phyloP scores from a whole-genome alignment of 2,888 invertebrate genomes.

The Melanostoma scalare region DNA sequence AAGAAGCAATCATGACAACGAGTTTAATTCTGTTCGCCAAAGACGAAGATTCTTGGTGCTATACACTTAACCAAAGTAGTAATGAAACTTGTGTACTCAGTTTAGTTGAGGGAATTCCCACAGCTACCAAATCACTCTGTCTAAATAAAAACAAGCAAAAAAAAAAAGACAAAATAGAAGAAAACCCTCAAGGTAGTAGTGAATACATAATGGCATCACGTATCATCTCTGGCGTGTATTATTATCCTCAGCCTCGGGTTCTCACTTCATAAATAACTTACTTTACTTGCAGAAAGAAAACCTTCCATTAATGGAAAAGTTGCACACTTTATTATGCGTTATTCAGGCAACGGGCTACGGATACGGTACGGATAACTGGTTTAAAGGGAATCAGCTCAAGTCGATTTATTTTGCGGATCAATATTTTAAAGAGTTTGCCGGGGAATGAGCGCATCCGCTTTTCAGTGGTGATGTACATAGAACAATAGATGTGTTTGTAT shows the following conservation, averaged over 20 bases:
- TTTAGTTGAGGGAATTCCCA: constrained; percentile 32
- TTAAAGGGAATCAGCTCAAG: constrained; percentile 17
- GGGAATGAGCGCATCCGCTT: not conserved
- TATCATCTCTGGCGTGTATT: constrained; percentile 66
- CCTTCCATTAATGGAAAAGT: constrained; percentile 20
- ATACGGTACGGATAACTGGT: constrained; percentile 5
- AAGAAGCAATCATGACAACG: constrained; percentile 69
- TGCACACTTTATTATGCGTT: constrained; percentile 1
- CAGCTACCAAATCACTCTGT: constrained; percentile 24
- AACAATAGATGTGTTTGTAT: constrained; percentile 8
- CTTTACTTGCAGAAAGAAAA: constrained; percentile 3
- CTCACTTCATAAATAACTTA: constrained; percentile 68
- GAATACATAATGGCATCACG: constrained; percentile 70
- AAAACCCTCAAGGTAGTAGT: constrained; percentile 56
- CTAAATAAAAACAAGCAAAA: not conserved
- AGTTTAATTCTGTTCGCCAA: constrained; percentile 48
- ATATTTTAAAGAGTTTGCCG: constrained; percentile 51
- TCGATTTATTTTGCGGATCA: constrained; percentile 46
- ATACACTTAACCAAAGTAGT: constrained; percentile 46
- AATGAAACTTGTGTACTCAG: constrained; percentile 21
- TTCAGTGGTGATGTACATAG: constrained; percentile 4
- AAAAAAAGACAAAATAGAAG: constrained; percentile 11
- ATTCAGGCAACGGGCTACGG: not conserved
- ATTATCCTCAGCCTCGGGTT: constrained; percentile 55
- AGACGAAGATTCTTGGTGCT: constrained; percentile 22